These are phyloP conservation scores for Amphiduros pacificus DNA, from an alignment of 2,888 invertebrate genomes.

Conservation along the genomic window DNA sequence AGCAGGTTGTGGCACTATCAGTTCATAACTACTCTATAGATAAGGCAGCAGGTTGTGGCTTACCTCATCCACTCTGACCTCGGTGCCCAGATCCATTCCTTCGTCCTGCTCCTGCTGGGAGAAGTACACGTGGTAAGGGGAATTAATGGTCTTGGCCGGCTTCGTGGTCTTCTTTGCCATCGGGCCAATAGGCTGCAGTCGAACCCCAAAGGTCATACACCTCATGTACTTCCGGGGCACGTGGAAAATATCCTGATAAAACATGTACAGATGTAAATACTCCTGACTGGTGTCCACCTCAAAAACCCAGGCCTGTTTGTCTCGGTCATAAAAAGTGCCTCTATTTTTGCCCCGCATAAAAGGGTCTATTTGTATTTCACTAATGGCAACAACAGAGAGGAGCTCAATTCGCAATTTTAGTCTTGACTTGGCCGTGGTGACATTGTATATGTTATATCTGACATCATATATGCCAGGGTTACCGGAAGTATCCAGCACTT, in stretches of 20 bases:
- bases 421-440: conserved; percentile 42
- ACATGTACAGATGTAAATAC: conserved; percentile 73
- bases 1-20: no score
- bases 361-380: conserved; percentile 63
- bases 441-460: conserved; percentile 39
- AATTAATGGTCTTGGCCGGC: conserved; percentile 65
- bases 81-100: conserved; percentile 80
- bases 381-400: conserved; percentile 72
- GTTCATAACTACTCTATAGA: no score
- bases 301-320: conserved; percentile 79
- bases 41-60: no score
- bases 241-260: conserved; percentile 62
- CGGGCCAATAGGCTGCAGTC: conserved; percentile 25
- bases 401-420: conserved; percentile 74
- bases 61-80: conserved; percentile 74
- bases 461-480: conserved; percentile 45
- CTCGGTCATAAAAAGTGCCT: conserved; percentile 74
- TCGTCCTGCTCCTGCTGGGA: conserved; percentile 76
- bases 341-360: conserved; percentile 42
- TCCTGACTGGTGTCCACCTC: conserved; percentile 79
- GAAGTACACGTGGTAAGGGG: conserved; percentile 79
- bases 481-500: conserved; percentile 48
- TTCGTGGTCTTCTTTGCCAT: conserved; percentile 10
- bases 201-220: conserved; percentile 50
- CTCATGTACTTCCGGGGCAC: conserved; percentile 77